phyloP scores from a whole-genome alignment of 2,888 invertebrate genomes.

The Minunthozetes semirufus region DNA sequence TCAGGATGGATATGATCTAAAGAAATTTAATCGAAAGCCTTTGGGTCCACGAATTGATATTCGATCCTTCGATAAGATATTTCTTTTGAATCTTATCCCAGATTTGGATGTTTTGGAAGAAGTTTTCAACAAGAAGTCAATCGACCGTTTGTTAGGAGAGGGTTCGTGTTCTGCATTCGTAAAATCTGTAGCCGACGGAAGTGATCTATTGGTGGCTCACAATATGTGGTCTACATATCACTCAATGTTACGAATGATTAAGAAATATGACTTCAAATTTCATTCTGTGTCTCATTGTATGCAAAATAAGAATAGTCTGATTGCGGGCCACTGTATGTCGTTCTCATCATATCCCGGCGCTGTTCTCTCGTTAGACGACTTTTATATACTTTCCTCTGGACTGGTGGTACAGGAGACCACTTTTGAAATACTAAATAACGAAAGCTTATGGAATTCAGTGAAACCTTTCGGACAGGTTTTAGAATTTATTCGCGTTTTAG shows the following conservation, averaged over 20 bases:
- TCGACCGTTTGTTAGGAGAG: not conserved
- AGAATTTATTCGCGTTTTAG: constrained; percentile 48
- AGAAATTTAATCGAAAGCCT: not conserved
- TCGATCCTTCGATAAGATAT: not conserved
- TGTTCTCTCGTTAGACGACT: constrained; percentile 47
- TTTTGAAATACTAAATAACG: not conserved
- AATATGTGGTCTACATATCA: constrained; percentile 72
- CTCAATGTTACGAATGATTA: constrained; percentile 74
- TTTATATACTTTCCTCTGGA: constrained; percentile 45
- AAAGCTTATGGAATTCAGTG: not conserved
- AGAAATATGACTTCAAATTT: constrained; percentile 72
- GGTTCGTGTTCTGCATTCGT: constrained; percentile 59
- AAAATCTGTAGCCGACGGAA: constrained; percentile 57
- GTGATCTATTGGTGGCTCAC: constrained; percentile 65
- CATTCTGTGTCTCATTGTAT: not conserved
- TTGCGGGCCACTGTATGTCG: constrained; percentile 6
- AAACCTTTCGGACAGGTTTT: constrained; percentile 44
- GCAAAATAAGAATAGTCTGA: not conserved
- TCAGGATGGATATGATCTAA: not conserved
- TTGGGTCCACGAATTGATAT: not conserved
- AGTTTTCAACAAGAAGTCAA: not conserved
- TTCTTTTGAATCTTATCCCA: not conserved
- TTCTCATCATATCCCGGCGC: constrained; percentile 37
- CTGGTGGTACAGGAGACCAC: constrained; percentile 38
- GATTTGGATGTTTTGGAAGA: not conserved